These are phyloP conservation scores for Gymnocypris eckloni DNA, from an alignment of 2,797 vertebrate genomes.

Conservation along the genomic window DNA sequence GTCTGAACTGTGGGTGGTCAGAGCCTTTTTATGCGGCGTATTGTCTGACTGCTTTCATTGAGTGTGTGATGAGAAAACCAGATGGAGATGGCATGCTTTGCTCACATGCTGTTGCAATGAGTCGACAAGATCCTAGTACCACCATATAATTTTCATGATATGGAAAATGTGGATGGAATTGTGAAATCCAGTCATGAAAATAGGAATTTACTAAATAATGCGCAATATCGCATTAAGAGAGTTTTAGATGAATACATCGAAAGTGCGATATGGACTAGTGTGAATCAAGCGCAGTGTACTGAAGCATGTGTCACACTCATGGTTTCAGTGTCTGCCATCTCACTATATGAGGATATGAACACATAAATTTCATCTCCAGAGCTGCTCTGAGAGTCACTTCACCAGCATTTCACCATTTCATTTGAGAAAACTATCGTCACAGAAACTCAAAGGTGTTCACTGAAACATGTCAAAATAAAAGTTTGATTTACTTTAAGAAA, in stretches of 20 bases:
- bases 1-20: slow-evolving; percentile 25
- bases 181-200: neutral
- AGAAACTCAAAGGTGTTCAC: neutral
- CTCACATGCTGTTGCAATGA: neutral
- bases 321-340: neutral
- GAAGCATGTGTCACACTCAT: neutral
- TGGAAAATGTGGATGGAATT: neutral
- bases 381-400: neutral
- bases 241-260: neutral
- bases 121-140: neutral
- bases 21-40: neutral
- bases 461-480: neutral
- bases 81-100: neutral
- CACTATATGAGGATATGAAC: neutral
- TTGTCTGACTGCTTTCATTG: slow-evolving; percentile 6
- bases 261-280: neutral
- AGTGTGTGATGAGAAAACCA: slow-evolving; percentile 5
- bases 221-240: neutral
- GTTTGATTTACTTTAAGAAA: neutral
- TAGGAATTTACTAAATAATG: neutral
- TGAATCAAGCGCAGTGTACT: neutral
- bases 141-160: neutral
- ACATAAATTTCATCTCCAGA: neutral
- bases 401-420: neutral
- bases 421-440: neutral